phyloP scores from a whole-genome alignment of 92 coral and sea anemone species.

The Heliopora coerulea region DNA sequence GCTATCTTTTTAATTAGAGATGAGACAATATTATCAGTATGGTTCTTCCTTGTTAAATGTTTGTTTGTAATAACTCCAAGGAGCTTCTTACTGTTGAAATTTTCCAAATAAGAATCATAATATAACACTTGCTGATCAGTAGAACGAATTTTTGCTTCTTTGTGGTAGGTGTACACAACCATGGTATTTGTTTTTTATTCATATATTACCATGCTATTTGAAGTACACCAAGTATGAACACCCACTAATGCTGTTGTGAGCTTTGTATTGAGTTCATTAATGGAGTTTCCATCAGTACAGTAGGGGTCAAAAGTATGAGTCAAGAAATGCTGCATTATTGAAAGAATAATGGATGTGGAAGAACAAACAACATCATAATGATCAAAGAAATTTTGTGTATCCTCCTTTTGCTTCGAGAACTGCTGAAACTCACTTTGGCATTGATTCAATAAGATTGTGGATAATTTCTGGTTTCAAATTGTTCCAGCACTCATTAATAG shows the following conservation, averaged over 20 bases:
- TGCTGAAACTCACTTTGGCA: too few species aligned
- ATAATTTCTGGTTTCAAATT: too few species aligned
- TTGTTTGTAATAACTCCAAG: slow-evolving; percentile 32
- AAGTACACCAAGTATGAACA: slow-evolving; percentile 5
- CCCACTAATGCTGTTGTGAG: neutral
- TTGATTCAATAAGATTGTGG: too few species aligned
- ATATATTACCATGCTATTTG: slow-evolving; percentile 1
- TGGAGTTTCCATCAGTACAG: neutral
- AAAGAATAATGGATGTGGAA: too few species aligned
- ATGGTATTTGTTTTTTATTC: slow-evolving; percentile 6
- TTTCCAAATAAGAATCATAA: neutral
- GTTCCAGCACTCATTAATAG: too few species aligned
- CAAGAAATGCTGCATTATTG: too few species aligned
- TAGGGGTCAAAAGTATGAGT: neutral
- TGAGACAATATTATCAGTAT: slow-evolving; percentile 25
- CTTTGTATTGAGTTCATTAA: neutral
- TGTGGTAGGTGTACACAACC: neutral
- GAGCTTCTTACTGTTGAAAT: neutral
- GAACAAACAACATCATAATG: too few species aligned
- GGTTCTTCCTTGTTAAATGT: slow-evolving; percentile 25
- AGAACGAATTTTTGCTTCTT: neutral
- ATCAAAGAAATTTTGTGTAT: too few species aligned
- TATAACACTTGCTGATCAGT: neutral
- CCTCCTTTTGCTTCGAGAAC: too few species aligned
- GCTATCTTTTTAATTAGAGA: slow-evolving; percentile 9